Evolutionary conservation across 2,888 invertebrate genomes (phyloP).

Genomic region (Drosophila maculinotata): DNA sequence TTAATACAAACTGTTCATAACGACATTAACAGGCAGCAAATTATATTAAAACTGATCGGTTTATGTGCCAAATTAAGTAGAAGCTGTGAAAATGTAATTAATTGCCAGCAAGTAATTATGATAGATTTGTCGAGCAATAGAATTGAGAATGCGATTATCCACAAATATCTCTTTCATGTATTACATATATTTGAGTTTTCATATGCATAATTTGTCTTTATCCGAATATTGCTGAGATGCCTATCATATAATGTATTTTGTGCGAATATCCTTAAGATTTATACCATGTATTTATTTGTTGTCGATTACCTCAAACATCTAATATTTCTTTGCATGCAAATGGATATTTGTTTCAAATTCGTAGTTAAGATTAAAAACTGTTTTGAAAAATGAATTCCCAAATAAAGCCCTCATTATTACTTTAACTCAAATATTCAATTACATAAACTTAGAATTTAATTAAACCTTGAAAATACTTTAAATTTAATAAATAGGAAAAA

Average conservation of each 20-base stretch:
- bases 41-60: conserved; percentile 12
- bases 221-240: too few species aligned
- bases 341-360: too few species aligned
- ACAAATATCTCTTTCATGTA: not conserved
- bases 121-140: not conserved
- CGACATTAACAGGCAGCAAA: conserved; percentile 14
- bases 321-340: accelerated
- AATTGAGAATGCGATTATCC: too few species aligned
- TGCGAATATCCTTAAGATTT: not conserved
- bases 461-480: too few species aligned
- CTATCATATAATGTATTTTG: not conserved
- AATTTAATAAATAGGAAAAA: too few species aligned
- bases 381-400: too few species aligned
- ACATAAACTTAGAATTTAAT: too few species aligned
- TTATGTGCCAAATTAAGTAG: conserved; percentile 34
- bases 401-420: too few species aligned
- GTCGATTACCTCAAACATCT: too few species aligned
- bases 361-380: too few species aligned
- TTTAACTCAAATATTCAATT: not conserved
- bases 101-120: conserved; percentile 21
- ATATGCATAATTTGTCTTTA: too few species aligned
- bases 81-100: conserved; percentile 35
- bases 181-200: too few species aligned
- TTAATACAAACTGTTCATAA: conserved; percentile 17
- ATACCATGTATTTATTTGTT: not conserved